Conservation (phyloP, 2,797 vertebrate genomes). For the Sebastes diploproa region DNA sequence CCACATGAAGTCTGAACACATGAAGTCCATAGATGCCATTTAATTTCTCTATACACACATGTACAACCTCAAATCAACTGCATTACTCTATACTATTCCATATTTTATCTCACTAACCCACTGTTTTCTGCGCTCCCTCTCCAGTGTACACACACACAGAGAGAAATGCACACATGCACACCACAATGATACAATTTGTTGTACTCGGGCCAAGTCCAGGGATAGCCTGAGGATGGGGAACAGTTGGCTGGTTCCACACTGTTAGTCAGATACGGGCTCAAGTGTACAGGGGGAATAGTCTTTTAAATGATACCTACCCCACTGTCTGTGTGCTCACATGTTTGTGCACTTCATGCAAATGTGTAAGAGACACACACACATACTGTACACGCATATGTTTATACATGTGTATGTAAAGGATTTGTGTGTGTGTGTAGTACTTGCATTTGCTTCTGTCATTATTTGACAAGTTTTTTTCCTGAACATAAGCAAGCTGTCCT, state of each 20-base stretch:
- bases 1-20: background rate
- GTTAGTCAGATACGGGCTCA: constrained; percentile 82
- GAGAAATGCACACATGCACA: constrained; percentile 31
- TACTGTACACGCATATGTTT: constrained; percentile 9
- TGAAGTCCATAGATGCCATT: background rate
- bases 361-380: constrained; percentile 4
- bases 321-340: constrained; percentile 28
- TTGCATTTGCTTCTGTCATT: constrained; percentile 44
- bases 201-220: constrained; percentile 71
- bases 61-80: background rate
- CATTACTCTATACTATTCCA: background rate
- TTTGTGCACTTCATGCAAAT: constrained; percentile 39
- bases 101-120: constrained; percentile 16
- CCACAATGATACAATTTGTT: constrained; percentile 63
- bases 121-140: constrained; percentile 8
- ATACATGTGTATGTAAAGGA: constrained; percentile 5
- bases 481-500: constrained; percentile 79
- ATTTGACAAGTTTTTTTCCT: constrained; percentile 62
- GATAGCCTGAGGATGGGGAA: constrained; percentile 78
- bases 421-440: background rate
- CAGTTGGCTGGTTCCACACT: constrained; percentile 84
- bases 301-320: constrained; percentile 78
- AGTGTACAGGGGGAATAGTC: constrained; percentile 73
- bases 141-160: constrained; percentile 13
- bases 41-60: background rate